These are phyloP conservation scores for Eupithecia centaureata DNA, from an alignment of 2,888 invertebrate genomes.

Conservation along the genomic window DNA sequence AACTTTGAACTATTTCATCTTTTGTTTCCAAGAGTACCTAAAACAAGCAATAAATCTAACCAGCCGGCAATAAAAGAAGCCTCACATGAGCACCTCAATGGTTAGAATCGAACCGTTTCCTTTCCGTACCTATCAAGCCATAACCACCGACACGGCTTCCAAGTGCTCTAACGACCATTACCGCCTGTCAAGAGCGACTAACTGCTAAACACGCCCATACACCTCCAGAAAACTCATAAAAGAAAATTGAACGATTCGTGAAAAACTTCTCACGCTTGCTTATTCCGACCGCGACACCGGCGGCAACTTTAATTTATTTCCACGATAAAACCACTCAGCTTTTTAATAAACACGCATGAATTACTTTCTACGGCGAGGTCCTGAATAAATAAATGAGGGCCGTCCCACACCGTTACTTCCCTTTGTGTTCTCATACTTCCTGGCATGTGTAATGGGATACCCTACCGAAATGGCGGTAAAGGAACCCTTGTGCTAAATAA, in stretches of 20 bases:
- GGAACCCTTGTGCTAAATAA: constrained; percentile 71
- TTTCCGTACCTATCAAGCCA: constrained; percentile 25
- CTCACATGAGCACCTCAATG: constrained; percentile 13
- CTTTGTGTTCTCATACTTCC: constrained; percentile 73
- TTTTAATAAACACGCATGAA: constrained; percentile 79
- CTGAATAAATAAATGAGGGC: constrained; percentile 79
- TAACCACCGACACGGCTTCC: constrained; percentile 26
- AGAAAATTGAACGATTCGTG: constrained; percentile 15
- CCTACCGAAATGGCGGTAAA: constrained; percentile 66
- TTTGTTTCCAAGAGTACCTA: not conserved
- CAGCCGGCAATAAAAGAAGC: constrained; percentile 4
- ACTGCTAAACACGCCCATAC: constrained; percentile 33
- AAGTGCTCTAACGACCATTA: constrained; percentile 35
- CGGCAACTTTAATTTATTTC: constrained; percentile 59
- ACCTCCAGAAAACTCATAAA: constrained; percentile 23
- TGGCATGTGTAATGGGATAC: constrained; percentile 77
- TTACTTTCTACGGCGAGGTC: constrained; percentile 70
- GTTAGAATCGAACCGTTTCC: constrained; percentile 21
- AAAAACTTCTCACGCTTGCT: constrained; percentile 32
- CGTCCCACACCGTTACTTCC: constrained; percentile 70
- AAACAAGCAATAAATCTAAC: constrained; percentile 12
- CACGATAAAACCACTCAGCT: constrained; percentile 66
- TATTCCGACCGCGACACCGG: constrained; percentile 37
- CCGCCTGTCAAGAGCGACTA: constrained; percentile 30
- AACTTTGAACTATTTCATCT: not conserved